phyloP scores from a whole-genome alignment of 2,888 invertebrate species.

The Heliconius hortense region DNA sequence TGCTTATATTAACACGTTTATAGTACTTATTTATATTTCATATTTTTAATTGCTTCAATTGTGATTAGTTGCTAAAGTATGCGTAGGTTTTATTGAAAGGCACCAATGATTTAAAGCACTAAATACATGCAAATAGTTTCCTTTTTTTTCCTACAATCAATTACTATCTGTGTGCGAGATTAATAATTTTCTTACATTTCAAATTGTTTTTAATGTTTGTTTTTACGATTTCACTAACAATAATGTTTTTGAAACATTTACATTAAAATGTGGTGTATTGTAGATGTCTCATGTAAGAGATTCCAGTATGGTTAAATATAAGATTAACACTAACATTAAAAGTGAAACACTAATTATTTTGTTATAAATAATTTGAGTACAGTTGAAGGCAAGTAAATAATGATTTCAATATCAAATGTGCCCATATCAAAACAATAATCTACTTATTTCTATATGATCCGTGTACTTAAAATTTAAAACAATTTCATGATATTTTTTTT shows the following conservation, averaged over 20 bases:
- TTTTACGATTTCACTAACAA: not conserved
- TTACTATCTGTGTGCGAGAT: not conserved
- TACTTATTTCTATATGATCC: not conserved
- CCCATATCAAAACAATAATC: not conserved
- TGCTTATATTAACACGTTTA: not conserved
- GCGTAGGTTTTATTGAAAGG: not conserved
- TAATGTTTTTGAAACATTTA: not conserved
- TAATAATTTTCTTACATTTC: not conserved
- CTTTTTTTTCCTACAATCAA: not conserved
- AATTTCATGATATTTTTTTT: not conserved
- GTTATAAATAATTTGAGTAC: not conserved
- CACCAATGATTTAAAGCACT: conserved; percentile 8
- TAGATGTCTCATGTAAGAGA: not conserved
- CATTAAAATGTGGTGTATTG: conserved; percentile 1
- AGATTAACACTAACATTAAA: not conserved
- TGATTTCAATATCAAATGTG: not conserved
- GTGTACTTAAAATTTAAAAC: conserved; percentile 6
- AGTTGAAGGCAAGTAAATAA: not conserved
- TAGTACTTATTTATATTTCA: conserved; percentile 13
- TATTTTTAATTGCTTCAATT: conserved; percentile 3
- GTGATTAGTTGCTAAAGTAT: conserved; percentile 5
- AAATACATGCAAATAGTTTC: not conserved
- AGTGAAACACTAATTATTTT: not conserved
- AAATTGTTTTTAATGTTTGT: not conserved
- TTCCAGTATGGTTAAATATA: not conserved